A percentile compares a stretch with the other conserved stretches of the same genome.
These are phyloP conservation scores for Leptinotarsa undecemlineata DNA, from an alignment of 1,140 invertebrate genomes.

Conservation along the genomic window DNA sequence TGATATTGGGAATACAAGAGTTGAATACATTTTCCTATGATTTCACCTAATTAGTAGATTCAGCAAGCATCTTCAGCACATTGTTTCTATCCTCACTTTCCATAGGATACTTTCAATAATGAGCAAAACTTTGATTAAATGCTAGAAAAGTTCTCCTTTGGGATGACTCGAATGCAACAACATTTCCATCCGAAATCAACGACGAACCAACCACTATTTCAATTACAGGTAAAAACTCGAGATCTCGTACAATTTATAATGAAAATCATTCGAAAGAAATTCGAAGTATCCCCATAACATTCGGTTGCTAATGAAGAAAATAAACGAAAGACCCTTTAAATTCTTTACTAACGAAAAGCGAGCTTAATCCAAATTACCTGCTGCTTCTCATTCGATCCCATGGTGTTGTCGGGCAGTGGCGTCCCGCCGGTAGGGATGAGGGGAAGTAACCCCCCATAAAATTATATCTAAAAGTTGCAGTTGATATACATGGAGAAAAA, in stretches of 20 bases:
- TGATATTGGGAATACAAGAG: too few species aligned
- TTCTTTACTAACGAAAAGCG: conserved; percentile 34
- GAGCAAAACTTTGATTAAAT: not conserved
- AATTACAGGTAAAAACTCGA: conserved; percentile 19
- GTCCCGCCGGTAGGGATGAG: not conserved
- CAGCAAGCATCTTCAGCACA: too few species aligned
- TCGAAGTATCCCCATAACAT: conserved; percentile 13
- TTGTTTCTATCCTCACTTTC: too few species aligned
- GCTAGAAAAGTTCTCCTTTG: not conserved
- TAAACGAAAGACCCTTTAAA: conserved; percentile 38
- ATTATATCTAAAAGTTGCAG: too few species aligned
- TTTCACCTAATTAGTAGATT: too few species aligned
- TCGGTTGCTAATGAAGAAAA: conserved; percentile 33
- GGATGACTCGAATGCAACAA: not conserved
- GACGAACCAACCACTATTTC: not conserved
- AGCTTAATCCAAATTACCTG: conserved; percentile 37
- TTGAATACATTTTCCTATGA: too few species aligned
- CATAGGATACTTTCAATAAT: too few species aligned
- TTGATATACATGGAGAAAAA: too few species aligned
- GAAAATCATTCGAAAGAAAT: conserved; percentile 6
- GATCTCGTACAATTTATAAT: conserved; percentile 7
- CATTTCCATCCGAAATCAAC: conserved; percentile 17
- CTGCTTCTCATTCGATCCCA: conserved; percentile 12
- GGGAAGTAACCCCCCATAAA: too few species aligned
- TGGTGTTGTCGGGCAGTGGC: not conserved